Evolutionary conservation across 2,797 vertebrate species (phyloP).

Genomic region (Myiotriccus ornatus): DNA sequence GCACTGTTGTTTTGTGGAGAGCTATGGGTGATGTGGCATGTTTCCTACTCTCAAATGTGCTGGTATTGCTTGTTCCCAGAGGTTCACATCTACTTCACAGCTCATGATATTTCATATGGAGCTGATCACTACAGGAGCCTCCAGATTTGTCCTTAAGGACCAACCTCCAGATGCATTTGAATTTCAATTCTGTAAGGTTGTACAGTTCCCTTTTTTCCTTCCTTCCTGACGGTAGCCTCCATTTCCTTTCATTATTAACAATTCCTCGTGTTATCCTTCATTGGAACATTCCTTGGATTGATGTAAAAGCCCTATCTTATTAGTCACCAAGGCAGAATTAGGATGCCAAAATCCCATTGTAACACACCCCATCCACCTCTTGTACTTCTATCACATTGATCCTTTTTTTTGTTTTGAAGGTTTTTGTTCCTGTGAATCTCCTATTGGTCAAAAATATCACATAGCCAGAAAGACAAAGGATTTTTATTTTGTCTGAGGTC

Average conservation of each 20-base stretch:
- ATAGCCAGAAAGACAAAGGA: background rate
- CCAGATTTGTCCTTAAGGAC: background rate
- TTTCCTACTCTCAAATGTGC: background rate
- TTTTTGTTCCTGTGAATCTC: background rate
- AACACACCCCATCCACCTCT: background rate
- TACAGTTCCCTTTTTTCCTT: background rate
- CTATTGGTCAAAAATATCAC: background rate
- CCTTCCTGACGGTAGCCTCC: background rate
- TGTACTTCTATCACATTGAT: background rate
- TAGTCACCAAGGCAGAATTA: background rate
- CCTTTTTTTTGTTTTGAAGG: background rate
- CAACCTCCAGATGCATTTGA: background rate
- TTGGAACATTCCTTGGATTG: background rate
- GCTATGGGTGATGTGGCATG: background rate
- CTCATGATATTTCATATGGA: background rate
- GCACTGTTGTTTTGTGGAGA: background rate
- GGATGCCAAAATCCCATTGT: background rate
- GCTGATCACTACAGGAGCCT: background rate
- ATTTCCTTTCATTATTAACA: background rate
- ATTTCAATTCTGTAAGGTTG: background rate
- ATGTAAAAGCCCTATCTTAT: background rate
- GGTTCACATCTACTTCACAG: background rate
- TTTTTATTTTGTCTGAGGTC: slow-evolving; percentile 4
- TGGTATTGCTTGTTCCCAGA: background rate
- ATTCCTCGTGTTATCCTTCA: background rate